phyloP scores from a whole-genome alignment of 2,113 vertebrate species.

The Calypte anna region DNA sequence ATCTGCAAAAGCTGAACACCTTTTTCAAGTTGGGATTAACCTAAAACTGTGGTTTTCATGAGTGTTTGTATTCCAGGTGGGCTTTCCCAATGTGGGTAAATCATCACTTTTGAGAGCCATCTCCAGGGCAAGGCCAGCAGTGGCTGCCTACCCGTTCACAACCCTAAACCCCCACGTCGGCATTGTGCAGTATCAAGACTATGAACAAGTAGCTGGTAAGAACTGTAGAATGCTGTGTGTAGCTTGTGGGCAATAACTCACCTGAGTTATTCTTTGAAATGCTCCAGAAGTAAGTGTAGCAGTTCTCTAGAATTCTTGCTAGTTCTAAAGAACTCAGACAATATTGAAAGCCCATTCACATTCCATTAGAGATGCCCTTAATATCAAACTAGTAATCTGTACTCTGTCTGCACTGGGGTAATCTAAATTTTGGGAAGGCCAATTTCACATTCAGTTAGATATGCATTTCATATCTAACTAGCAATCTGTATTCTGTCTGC shows the following conservation, averaged over 20 bases:
- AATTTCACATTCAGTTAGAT: no score
- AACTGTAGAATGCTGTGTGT: background rate
- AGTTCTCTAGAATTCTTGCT: background rate
- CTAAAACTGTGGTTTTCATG: background rate
- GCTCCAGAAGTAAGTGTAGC: background rate
- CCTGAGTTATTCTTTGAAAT: background rate
- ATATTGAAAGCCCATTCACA: background rate
- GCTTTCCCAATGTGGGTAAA: constrained; percentile 96
- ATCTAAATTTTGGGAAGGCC: background rate
- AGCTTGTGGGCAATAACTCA: background rate
- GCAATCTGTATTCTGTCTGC: background rate
- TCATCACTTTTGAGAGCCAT: constrained; percentile 91
- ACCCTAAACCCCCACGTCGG: constrained; percentile 94
- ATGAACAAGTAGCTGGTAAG: constrained; percentile 92
- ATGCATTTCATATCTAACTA: background rate
- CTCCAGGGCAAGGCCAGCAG: constrained; percentile 89
- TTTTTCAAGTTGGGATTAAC: background rate
- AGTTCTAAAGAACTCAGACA: background rate
- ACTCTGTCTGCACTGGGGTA: background rate
- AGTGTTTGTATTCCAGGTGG: constrained; percentile 80
- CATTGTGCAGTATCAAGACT: constrained; percentile 86
- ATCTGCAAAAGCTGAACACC: background rate
- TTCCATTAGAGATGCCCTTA: background rate
- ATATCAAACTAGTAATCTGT: background rate
- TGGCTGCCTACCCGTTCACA: constrained; percentile 95